Evolutionary conservation across 2,888 invertebrate species (phyloP), one percentile per base, ranked within the genome.

Genomic region (Sycophila texana): DNA sequence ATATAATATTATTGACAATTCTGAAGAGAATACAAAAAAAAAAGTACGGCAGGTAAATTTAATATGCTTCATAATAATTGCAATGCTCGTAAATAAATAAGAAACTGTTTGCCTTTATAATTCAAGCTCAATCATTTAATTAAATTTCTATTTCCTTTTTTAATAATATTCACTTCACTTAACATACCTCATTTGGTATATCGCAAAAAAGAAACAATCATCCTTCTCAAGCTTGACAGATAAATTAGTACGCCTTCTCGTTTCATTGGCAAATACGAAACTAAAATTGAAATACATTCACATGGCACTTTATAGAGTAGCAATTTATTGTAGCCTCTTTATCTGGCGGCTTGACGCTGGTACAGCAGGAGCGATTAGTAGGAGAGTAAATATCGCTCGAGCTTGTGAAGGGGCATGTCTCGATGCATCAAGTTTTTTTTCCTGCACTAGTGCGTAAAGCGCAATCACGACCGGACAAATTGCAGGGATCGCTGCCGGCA

Each of bases 361-460:
- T 67, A 53, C 26, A 26, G 20, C 16, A 53, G 67, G 10, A 26
- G 53, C 51, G 22, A 67, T 53, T 53, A 53, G 67, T 51, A 5
- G 22, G 4, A 26, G 12, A 26, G 53, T 53, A 53, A n/a, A 53
- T 53, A 16, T 53, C 67, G 18, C 53, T 47, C 47, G 65, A 4
- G 65, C 4, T 47, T 20, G 16, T 2, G 18, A 47, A 47, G 47
- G 49, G 13, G 12, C 18, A 1, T 26, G 2, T 12, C 10, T 13
- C 13, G 12, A 60, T 5, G 16, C 51, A 67, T 67, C 67, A 53
- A 67, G 53, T 67, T 67, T 67, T 67, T 67, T 65, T 67, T 18
- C 67, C 14, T 7, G 2, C 49, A 12, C 5, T 16, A 22, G 53
- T 22, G 4, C 18, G 47, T 26, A 53, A 5, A 16, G 20, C 53